Base-by-base conservation (phyloP, 2,888 invertebrate genomes). In the Trypoxylon attenuatum region DNA sequence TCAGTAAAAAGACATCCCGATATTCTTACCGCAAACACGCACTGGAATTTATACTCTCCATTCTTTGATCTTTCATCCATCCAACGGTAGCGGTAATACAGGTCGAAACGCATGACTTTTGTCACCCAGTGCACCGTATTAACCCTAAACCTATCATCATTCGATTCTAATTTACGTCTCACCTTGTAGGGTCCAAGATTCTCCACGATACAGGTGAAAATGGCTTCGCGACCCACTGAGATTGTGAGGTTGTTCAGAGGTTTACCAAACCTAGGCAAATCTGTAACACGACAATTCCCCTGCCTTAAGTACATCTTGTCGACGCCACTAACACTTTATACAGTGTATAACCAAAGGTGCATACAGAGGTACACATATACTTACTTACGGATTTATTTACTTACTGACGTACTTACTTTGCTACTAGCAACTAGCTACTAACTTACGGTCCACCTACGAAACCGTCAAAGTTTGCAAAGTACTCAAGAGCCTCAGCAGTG, bases 151-250 rank as follows among this genome's bases (percentile, higher is more conserved):
- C n/a, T n/a, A n/a, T n/a, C n/a, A n/a, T n/a, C n/a, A n/a, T n/a
- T n/a, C n/a, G n/a, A n/a, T n/a, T n/a, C n/a, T n/a, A n/a, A n/a
- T n/a, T n/a, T n/a, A n/a, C n/a, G n/a, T n/a, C 81, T 82, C 70
- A 85, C 87, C 86, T 87, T 87, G 77, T 84, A 87, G 13, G 68
- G 72, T 46, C 86, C 85, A 27, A 87, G 84, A 77, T 84, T 85
- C 69, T 87, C 87, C 45, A 87, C 87, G 71, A 84, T 80, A 73
- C 87, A 87, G 57, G 82, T 83, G 65, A 87, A 86, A 67, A 85
- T 74, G 51, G 87, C 86, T 65, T 87, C 87, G 23, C 87, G 82
- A 46, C 86, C 86, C 39, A 86, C 85, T 21, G 87, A 86, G 62
- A 87, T 69, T 55, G 87, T 87, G 64, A 87, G 76, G 74, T 87